phyloP scores from a whole-genome alignment of 2,797 vertebrate species.

The Bradypus variegatus region DNA sequence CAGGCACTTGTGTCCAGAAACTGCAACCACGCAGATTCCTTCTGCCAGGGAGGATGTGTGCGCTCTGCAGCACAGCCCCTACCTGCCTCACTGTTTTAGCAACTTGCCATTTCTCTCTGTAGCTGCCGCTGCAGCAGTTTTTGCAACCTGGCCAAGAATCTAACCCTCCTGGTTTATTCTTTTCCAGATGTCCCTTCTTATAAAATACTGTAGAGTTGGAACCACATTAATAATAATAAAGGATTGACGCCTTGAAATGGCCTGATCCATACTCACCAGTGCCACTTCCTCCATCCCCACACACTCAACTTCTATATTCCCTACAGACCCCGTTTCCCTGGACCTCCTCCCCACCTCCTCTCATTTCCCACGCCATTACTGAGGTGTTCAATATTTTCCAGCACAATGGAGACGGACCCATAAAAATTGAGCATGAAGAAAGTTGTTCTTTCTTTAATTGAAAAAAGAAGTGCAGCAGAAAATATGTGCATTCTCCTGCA shows the following conservation, averaged over 20 bases:
- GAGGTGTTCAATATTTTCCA: background rate
- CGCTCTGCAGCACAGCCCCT: background rate
- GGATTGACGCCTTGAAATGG: background rate
- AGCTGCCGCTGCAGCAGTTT: background rate
- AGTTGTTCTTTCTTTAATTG: background rate
- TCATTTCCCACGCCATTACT: background rate
- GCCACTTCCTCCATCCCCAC: fast-evolving
- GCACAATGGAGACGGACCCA: background rate
- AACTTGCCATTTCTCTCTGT: background rate
- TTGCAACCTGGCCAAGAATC: conserved; percentile 21
- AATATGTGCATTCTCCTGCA: background rate
- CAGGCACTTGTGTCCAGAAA: background rate
- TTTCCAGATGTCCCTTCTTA: background rate
- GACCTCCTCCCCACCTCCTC: background rate
- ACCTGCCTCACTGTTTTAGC: background rate
- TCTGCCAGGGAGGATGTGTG: background rate
- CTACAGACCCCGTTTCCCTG: background rate
- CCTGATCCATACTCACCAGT: background rate
- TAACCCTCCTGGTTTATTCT: background rate
- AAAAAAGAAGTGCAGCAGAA: background rate
- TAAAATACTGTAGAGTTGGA: background rate
- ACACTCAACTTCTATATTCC: background rate
- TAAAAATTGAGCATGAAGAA: background rate
- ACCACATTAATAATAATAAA: background rate
- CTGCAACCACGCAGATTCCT: background rate